phyloP scores from a whole-genome alignment of 2,888 invertebrate genomes.

The Nemurella pictetii region DNA sequence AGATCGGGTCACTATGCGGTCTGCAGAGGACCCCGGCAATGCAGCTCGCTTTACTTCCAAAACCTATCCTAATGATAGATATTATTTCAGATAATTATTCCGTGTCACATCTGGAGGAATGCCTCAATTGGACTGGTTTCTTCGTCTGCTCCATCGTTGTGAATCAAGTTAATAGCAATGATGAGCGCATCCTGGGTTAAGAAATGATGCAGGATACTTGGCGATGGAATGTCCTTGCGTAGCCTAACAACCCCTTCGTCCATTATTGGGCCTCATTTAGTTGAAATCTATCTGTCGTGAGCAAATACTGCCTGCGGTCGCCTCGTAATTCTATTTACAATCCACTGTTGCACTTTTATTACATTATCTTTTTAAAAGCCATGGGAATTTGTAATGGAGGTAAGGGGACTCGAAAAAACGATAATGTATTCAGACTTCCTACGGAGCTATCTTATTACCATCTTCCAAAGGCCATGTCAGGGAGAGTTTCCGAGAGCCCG shows the following conservation, averaged over 20 bases:
- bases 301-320: not conserved
- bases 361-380: too few relatives aligned
- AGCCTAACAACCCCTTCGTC: not conserved
- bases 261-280: not conserved
- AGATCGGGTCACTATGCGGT: not conserved
- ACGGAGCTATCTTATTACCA: not conserved
- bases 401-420: not conserved
- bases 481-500: not conserved
- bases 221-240: not conserved
- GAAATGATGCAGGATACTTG: not conserved
- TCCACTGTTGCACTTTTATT: not conserved
- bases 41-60: too few relatives aligned
- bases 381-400: not conserved
- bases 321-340: not conserved
- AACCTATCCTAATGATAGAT: not conserved
- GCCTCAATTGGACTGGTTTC: not conserved
- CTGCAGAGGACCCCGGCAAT: not conserved
- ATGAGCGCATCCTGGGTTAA: not conserved
- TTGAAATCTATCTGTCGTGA: not conserved
- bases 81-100: not conserved
- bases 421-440: not conserved
- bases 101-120: not conserved
- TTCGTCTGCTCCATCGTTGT: not conserved
- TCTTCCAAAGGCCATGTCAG: not conserved
- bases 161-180: not conserved